phyloP scores from a whole-genome alignment of 2,797 vertebrate genomes.

The Pagetopsis macropterus region DNA sequence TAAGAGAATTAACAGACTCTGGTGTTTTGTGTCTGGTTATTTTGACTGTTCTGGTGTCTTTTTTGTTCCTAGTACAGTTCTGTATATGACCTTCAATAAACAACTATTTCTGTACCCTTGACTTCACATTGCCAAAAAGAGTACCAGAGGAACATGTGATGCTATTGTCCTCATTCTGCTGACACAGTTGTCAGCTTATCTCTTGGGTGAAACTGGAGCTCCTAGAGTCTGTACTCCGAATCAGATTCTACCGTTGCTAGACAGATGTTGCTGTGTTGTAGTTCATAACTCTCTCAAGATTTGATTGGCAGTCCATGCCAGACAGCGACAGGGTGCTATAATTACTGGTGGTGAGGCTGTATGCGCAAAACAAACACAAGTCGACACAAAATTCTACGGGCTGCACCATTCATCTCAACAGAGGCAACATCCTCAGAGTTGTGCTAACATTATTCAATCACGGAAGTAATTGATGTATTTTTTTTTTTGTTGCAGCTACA shows the following conservation, averaged over 20 bases:
- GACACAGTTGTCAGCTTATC: constrained; percentile 47
- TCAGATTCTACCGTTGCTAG: constrained; percentile 37
- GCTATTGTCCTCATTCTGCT: constrained; percentile 54
- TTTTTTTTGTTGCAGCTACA: constrained; percentile 57
- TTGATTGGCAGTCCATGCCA: constrained; percentile 73
- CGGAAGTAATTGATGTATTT: constrained; percentile 70
- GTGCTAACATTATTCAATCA: constrained; percentile 78
- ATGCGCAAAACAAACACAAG: constrained; percentile 60
- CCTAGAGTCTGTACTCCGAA: constrained; percentile 34
- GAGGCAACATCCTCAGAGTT: constrained; percentile 65
- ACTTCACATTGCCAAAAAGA: not conserved
- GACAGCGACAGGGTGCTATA: constrained; percentile 62
- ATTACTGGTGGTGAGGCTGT: constrained; percentile 64
- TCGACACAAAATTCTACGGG: constrained; percentile 57
- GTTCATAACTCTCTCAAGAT: constrained; percentile 54
- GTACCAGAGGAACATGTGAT: constrained; percentile 15
- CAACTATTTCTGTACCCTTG: not conserved
- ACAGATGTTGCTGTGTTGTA: constrained; percentile 59
- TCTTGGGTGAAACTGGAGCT: constrained; percentile 47
- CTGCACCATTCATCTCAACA: constrained; percentile 66
- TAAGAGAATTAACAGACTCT: no score
- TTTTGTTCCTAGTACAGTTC: no score
- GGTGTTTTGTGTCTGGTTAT: no score
- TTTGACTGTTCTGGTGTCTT: no score
- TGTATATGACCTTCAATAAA: constrained; percentile 4